Base-by-base conservation (phyloP, 1,140 invertebrate genomes). In the Drosophila teissieri region DNA sequence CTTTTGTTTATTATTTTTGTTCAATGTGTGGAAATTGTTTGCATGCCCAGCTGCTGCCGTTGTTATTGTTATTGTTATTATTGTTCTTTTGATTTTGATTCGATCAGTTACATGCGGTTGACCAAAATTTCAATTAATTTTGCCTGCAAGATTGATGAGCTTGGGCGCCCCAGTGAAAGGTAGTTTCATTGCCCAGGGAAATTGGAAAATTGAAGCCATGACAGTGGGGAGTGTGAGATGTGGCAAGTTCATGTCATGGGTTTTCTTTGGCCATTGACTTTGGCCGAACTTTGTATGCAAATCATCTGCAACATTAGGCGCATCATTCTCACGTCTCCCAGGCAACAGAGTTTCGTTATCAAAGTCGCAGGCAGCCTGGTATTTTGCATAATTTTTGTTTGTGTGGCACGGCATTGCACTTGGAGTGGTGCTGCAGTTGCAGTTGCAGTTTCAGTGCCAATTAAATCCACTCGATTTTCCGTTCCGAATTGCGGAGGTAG, bases 21-120 rank as follows among this genome's bases (percentile, higher is more conserved):
- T 82, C 83, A 88, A 80, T 83, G 83, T 88, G 79, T 89, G 83
- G 83, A 88, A 89, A 88, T 88, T 79, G 84, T 79, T 82, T 88
- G 83, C 70, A 67, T 86, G 83, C 79, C 75, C 64, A 40, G 48
- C 40, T 56, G 34, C 22, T 57, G 39, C 22, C 60, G 49, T 61
- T 76, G 53, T 58, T 76, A 31, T 64, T 34, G 14, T 52, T 78
- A 31, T 73, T 34, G 17, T 39, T 68, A 36, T 60, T 76, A 39
- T 61, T 73, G 15, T 42, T 51, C 14, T 65, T 64, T 42, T 42
- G 40, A 34, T 44, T 75, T 14, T 53, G 57, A 73, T 73, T 73
- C 69, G 57, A 74, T 77, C 51, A 54, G 62, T 60, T 77, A 78
- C 63, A 67, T 78, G 64, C 73, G 74, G 72, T 76, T 76, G 72